A percentile compares a stretch with the other conserved stretches of the same genome.
These are phyloP conservation scores for Ibycter americanus DNA, from an alignment of 2,797 vertebrate genomes.

Conservation along the genomic window DNA sequence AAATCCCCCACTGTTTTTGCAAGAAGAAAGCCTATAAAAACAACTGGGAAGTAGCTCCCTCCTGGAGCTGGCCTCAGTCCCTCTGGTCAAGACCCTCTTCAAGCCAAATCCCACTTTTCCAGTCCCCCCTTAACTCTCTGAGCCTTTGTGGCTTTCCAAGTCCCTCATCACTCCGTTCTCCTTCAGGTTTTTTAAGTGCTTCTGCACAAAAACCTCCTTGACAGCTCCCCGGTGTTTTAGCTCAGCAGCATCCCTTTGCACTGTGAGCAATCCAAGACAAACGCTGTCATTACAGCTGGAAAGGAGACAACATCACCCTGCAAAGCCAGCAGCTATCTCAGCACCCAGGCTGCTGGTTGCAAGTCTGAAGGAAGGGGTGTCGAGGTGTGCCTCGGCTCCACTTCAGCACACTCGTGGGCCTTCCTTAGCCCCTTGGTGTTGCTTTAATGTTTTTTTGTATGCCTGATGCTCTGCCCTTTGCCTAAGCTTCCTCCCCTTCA, in stretches of 20 bases:
- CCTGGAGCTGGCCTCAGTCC: neutral
- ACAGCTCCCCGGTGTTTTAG: fast-evolving
- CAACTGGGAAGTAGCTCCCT: neutral
- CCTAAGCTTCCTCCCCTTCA: neutral
- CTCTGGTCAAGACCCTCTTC: neutral
- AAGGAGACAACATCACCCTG: neutral
- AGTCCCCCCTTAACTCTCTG: neutral
- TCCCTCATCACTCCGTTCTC: neutral
- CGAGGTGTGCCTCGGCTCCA: neutral
- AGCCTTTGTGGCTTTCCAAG: neutral
- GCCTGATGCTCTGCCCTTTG: neutral
- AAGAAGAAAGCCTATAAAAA: neutral
- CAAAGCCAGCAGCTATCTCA: neutral
- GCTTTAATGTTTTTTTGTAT: neutral
- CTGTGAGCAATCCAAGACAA: neutral
- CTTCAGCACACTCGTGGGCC: neutral
- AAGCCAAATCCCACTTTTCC: neutral
- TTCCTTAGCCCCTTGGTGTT: neutral
- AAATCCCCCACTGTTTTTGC: neutral
- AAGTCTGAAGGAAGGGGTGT: neutral
- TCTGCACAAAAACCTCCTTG: neutral
- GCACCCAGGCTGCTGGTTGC: neutral
- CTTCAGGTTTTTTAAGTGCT: neutral
- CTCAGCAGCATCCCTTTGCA: neutral
- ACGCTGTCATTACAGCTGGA: neutral